These are phyloP conservation scores for Dolichopus griseipennis DNA, from an alignment of 2,888 invertebrate genomes.

Conservation along the genomic window DNA sequence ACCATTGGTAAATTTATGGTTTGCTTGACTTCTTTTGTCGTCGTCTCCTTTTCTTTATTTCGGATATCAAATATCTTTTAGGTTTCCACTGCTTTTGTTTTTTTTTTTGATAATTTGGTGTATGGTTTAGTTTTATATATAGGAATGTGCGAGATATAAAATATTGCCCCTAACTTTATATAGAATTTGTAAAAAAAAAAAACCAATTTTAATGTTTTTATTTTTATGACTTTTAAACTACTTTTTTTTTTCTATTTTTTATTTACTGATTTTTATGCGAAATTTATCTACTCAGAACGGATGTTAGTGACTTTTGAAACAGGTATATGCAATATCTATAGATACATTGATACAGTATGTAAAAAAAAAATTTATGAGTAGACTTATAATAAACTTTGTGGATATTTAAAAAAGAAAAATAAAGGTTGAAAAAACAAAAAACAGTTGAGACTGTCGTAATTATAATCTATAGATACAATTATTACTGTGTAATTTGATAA, in stretches of 20 bases:
- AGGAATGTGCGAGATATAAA: background rate
- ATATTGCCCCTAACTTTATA: background rate
- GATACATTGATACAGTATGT: too few species aligned
- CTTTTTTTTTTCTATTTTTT: background rate
- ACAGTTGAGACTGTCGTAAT: background rate
- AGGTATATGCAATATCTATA: background rate
- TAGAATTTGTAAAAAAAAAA: background rate
- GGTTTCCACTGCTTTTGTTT: too few species aligned
- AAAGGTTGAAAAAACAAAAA: too few species aligned
- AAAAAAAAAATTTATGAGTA: too few species aligned
- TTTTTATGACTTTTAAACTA: background rate
- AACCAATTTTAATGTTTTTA: background rate
- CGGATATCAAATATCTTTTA: too few species aligned
- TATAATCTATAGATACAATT: conserved; percentile 6
- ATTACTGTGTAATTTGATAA: background rate
- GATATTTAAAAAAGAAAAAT: too few species aligned
- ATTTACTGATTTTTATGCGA: background rate
- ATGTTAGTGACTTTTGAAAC: background rate
- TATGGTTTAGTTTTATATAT: too few species aligned
- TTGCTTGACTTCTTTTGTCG: too few species aligned
- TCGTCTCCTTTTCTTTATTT: too few species aligned
- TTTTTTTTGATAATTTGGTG: too few species aligned
- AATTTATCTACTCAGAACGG: background rate
- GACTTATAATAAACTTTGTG: too few species aligned
- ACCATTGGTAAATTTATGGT: too few species aligned